A percentile compares a stretch with the other conserved stretches of the same genome.
These are phyloP conservation scores for Chamaea fasciata DNA, from an alignment of 2,113 vertebrate species.

Conservation along the genomic window DNA sequence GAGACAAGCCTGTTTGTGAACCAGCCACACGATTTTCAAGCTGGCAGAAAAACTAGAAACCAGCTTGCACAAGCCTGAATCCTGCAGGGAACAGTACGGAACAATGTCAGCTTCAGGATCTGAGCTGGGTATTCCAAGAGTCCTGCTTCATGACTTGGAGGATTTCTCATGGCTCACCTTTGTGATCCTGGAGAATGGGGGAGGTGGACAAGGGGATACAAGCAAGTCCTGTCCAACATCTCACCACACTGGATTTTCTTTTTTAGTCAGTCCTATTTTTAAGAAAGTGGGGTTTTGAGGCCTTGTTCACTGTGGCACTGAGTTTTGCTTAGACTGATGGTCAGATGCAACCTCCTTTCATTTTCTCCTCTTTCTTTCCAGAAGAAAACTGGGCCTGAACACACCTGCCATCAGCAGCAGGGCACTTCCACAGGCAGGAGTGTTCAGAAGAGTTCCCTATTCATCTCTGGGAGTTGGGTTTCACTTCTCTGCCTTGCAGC, in stretches of 20 bases:
- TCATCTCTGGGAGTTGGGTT: not conserved
- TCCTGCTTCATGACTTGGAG: not conserved
- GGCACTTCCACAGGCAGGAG: not conserved
- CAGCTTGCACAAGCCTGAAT: not conserved
- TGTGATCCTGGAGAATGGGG: not conserved
- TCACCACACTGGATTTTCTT: not conserved
- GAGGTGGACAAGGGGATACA: not conserved
- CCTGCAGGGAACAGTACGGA: not conserved
- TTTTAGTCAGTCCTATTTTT: not conserved
- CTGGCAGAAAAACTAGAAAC: not conserved
- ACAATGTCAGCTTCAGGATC: not conserved
- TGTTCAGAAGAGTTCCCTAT: not conserved
- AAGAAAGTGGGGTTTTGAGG: not conserved
- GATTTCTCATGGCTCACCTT: not conserved
- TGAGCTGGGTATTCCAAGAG: not conserved
- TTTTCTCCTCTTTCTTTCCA: not conserved
- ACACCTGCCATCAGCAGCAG: not conserved
- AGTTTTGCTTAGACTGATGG: not conserved
- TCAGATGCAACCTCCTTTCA: not conserved
- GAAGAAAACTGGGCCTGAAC: not conserved
- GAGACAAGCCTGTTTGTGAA: not conserved
- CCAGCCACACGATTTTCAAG: not conserved
- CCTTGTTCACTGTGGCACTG: not conserved
- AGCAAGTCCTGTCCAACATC: accelerated
- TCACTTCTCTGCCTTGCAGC: not conserved